These are phyloP conservation scores for Drosophila pectinifera DNA, from an alignment of 1,140 invertebrate species.

Conservation along the genomic window DNA sequence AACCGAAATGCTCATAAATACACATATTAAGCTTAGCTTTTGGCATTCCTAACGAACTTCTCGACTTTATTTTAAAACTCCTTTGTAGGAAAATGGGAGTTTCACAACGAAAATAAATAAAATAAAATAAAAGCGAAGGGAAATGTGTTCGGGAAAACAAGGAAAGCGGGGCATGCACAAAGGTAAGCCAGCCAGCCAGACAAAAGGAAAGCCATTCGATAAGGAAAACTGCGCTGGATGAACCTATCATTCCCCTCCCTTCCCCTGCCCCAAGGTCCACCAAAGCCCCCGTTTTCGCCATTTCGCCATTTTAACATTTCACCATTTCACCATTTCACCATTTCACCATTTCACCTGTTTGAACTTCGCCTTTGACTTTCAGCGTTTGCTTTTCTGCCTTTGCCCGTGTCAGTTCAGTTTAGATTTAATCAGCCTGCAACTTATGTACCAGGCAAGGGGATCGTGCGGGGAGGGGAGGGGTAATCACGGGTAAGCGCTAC, in stretches of 20 bases:
- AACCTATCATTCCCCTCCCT: constrained; percentile 12
- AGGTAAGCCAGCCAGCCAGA: constrained; percentile 28
- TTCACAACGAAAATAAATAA: constrained; percentile 9
- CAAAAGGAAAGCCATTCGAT: constrained; percentile 42
- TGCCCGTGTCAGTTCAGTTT: constrained; percentile 40
- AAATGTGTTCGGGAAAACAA: constrained; percentile 2
- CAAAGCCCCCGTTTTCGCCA: too few relatives aligned
- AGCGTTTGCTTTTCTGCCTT: constrained; percentile 11
- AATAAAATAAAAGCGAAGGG: constrained; percentile 8
- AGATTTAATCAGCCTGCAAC: constrained; percentile 42
- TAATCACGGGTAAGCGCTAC: constrained; percentile 1
- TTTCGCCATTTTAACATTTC: not conserved
- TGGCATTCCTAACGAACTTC: not conserved
- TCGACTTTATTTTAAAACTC: constrained; percentile 6
- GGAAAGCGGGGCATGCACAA: constrained; percentile 14
- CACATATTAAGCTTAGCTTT: not conserved
- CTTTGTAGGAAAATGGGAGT: not conserved
- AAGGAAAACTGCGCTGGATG: constrained; percentile 42
- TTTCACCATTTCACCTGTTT: constrained; percentile 18
- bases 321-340: constrained; percentile 6
- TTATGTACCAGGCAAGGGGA: not conserved
- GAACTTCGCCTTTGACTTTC: constrained; percentile 33
- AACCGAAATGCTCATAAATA: not conserved
- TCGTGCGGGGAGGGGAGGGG: too few relatives aligned
- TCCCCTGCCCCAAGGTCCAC: not conserved